These are phyloP conservation scores for Holacanthella duospinosa DNA, from an alignment of 2,888 invertebrate genomes.

Conservation along the genomic window DNA sequence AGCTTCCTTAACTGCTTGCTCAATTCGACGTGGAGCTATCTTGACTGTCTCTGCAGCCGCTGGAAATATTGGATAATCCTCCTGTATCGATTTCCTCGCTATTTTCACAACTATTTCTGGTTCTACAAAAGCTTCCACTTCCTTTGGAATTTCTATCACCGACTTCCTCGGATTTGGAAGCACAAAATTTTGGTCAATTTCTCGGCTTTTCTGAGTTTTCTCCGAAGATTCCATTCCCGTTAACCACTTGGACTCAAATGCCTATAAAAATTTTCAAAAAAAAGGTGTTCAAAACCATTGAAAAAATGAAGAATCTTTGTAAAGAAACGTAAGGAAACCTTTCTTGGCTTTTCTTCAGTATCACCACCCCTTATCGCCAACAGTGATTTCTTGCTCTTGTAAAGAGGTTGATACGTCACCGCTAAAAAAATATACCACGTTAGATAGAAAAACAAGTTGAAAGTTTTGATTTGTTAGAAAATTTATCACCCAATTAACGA, in stretches of 20 bases:
- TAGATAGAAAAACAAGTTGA: not conserved
- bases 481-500: not conserved
- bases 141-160: conserved; percentile 24
- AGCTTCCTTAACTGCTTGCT: conserved; percentile 10
- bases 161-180: conserved; percentile 33
- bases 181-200: conserved; percentile 15
- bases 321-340: conserved; percentile 9
- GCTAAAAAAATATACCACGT: conserved; percentile 1
- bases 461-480: not conserved
- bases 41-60: conserved; percentile 13
- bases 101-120: conserved; percentile 27
- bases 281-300: too few relatives aligned
- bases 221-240: not conserved
- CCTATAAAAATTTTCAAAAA: too few relatives aligned
- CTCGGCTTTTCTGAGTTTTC: not conserved
- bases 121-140: conserved; percentile 13
- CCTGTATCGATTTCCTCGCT: conserved; percentile 17
- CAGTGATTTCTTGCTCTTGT: conserved; percentile 34
- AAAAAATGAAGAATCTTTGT: not conserved
- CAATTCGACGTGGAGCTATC: conserved; percentile 15
- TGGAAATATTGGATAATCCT: conserved; percentile 11
- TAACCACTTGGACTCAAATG: not conserved
- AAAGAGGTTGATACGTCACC: conserved; percentile 30
- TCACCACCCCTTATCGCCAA: conserved; percentile 24
- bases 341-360: conserved; percentile 15